Evolutionary conservation across 2,888 invertebrate genomes (phyloP).

Genomic region (Cheilosia soror): DNA sequence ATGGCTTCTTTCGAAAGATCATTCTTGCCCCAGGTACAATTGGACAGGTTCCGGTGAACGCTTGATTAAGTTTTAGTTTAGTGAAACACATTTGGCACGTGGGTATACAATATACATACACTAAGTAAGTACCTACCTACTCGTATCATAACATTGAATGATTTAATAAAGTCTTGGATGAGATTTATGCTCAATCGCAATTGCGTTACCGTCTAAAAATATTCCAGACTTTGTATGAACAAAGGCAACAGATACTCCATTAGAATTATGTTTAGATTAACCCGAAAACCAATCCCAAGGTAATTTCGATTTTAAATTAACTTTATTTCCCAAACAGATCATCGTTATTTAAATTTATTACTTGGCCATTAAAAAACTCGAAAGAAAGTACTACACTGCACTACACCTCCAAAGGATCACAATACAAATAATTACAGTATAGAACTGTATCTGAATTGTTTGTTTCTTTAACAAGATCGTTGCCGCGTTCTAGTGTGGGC

Average conservation of each 20-base stretch:
- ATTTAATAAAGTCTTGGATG: conserved; percentile 16
- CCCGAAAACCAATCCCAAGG: conserved; percentile 22
- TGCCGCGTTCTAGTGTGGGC: conserved; percentile 48
- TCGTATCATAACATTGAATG: conserved; percentile 23
- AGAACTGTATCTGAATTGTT: conserved; percentile 25
- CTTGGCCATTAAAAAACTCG: conserved; percentile 43
- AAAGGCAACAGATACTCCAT: conserved; percentile 31
- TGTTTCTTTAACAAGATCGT: conserved; percentile 34
- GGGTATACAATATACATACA: no score
- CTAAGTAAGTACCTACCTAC: neutral
- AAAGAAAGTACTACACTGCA: conserved; percentile 11
- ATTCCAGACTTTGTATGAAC: conserved; percentile 18
- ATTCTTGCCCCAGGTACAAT: no score
- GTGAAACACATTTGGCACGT: no score
- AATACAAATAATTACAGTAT: conserved; percentile 47
- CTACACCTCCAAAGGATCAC: conserved; percentile 58
- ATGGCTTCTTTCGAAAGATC: no score
- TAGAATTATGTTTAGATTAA: conserved; percentile 39
- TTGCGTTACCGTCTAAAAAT: conserved; percentile 38
- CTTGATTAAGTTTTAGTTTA: no score
- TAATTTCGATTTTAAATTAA: conserved; percentile 32
- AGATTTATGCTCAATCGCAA: conserved; percentile 10
- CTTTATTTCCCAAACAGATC: conserved; percentile 41
- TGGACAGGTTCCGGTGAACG: no score
- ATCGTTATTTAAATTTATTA: conserved; percentile 65